Evolutionary conservation across 2,888 invertebrate species (phyloP), one percentile per base, ranked within the genome.

Genomic region (Drosophila borealis): DNA sequence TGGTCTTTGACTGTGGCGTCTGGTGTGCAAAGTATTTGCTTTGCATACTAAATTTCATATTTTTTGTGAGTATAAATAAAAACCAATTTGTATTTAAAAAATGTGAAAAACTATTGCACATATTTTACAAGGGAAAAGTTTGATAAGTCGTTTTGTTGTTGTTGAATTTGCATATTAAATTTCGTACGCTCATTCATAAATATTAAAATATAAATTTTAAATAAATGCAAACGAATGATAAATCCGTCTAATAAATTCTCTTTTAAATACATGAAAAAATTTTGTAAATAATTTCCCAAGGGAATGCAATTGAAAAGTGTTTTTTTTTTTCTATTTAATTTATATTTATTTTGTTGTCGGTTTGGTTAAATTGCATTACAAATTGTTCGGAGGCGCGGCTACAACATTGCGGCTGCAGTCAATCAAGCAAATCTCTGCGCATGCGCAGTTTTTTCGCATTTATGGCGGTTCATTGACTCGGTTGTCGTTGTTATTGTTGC

Each of bases 1-100:
- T 93, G 93, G 91, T 92, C 70, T 91, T 91, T 57, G 94, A 94
- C 91, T 94, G 94, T 85, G 94, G 94, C 76, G 93, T 95, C 70
- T 94, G 94, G 92, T 93, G 95, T 91, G 95, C 95, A 89, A 95
- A 95, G 93, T 95, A 95, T 92, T 93, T 95, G 79, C 93, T 95
- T 69, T 95, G 95, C 92, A 93, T 95, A 90, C 95, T 95, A 93
- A 96, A 95, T 92, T 95, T 96, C 89, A 91, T 95, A 74, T 95
- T 95, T 92, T 95, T 95, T 90, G 95, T 95, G 93, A 95, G 95
- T 95, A 93, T 39, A 5, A 3, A 8, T 5, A 14, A 2, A 36
- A 2, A 8, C 0, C 29, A 29, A 29, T 8, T 29, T 8, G 8
- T 8, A 29, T 29, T 29, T 29, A n/a, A 13, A n/a, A 39, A 6